Conservation (phyloP, 2,888 invertebrate genomes). For the Apeira syringaria region DNA sequence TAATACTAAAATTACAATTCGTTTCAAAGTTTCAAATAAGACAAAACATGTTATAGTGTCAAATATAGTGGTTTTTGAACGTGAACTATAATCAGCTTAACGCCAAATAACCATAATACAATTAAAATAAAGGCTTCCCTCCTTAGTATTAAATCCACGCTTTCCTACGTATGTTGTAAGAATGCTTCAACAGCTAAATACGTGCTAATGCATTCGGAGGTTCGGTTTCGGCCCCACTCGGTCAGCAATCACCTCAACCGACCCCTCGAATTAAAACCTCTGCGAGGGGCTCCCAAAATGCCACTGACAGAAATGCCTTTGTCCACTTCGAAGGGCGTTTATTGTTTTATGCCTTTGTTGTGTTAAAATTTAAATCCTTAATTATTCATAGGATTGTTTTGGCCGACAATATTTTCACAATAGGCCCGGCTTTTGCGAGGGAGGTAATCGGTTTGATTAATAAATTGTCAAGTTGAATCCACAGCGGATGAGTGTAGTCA, state of each 20-base stretch:
- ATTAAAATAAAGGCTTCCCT: no score
- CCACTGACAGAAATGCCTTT: constrained; percentile 74
- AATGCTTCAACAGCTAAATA: constrained; percentile 36
- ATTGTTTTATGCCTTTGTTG: constrained; percentile 82
- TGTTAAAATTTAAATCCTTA: constrained; percentile 82
- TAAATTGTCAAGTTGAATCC: constrained; percentile 84
- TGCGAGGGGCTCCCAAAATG: constrained; percentile 61
- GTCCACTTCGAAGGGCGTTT: constrained; percentile 77
- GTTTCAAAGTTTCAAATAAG: no score
- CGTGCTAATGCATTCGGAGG: constrained; percentile 40
- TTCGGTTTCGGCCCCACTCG: constrained; percentile 32
- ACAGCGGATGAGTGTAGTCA: constrained; percentile 36
- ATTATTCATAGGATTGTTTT: constrained; percentile 83
- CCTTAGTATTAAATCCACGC: background rate
- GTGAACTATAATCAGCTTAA: no score
- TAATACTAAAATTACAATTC: no score
- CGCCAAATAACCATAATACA: no score
- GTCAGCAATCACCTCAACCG: constrained; percentile 39
- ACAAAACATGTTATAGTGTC: no score
- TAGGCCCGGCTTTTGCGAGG: constrained; percentile 70
- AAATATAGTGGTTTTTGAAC: no score
- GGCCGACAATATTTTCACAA: constrained; percentile 81
- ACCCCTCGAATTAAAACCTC: constrained; percentile 62
- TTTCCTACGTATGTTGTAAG: constrained; percentile 13
- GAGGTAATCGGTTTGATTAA: constrained; percentile 83